These are phyloP conservation scores for Brachyopa scutellaris DNA, from an alignment of 2,888 invertebrate genomes.

Conservation along the genomic window DNA sequence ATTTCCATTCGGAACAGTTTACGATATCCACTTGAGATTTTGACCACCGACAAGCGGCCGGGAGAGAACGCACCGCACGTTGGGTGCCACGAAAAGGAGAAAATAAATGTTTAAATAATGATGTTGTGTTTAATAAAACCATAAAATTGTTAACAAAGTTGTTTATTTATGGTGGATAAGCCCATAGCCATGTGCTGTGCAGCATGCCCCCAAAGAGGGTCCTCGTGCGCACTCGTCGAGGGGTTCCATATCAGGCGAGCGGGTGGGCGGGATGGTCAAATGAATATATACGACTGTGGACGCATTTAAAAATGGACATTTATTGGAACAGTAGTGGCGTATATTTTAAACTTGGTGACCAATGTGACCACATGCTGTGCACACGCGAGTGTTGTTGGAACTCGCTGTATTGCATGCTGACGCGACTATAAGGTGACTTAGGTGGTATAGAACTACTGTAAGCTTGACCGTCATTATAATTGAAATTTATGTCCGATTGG, in stretches of 20 bases:
- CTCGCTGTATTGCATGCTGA: conserved; percentile 3
- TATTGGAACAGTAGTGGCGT: conserved; percentile 71
- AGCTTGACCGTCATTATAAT: conserved; percentile 69
- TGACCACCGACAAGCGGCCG: conserved; percentile 61
- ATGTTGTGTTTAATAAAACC: conserved; percentile 72
- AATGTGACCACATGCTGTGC: conserved; percentile 65
- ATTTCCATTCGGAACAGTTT: conserved; percentile 54
- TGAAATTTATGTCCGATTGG: conserved; percentile 67
- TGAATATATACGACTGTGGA: conserved; percentile 59
- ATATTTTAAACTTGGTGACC: conserved; percentile 67
- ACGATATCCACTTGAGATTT: conserved; percentile 67
- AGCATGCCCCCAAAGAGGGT: conserved; percentile 17
- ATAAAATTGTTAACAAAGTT: conserved; percentile 73
- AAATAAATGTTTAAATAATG: conserved; percentile 72
- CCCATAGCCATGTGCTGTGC: conserved; percentile 9
- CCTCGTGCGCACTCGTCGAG: conserved; percentile 12
- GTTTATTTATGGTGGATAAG: conserved; percentile 72
- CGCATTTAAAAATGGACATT: conserved; percentile 70
- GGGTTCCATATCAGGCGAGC: not conserved
- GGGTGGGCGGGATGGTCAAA: conserved; percentile 3
- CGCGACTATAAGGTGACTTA: conserved; percentile 15
- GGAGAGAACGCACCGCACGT: conserved; percentile 19
- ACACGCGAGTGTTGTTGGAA: conserved; percentile 3
- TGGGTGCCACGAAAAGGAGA: conserved; percentile 54
- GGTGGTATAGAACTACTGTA: conserved; percentile 43